Base-by-base conservation (phyloP, 2,113 vertebrate species). In the Onychostruthus taczanowskii region DNA sequence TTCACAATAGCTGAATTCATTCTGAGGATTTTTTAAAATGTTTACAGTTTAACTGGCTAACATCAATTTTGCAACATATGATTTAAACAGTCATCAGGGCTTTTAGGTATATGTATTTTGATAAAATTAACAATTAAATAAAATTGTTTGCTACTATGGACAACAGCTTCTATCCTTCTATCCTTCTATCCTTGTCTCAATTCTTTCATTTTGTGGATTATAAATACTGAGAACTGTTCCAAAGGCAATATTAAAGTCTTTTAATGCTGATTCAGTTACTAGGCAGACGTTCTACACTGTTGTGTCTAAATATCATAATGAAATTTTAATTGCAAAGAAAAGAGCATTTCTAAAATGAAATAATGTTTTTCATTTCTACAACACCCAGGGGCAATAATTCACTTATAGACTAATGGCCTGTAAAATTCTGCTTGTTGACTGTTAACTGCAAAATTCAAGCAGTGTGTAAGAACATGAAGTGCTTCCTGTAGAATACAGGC, bases 251-350 rank as follows among this genome's bases (percentile, higher is more conserved):
- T 94, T 66, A 73, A 79, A 87, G 4, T 64, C 39, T 83, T 89
- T 94, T 87, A 92, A 89, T 30, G 21, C n/a, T 72, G 70, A 91
- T 94, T 28, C 47, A 68, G 59, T 93, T 88, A 90, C 61, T 44
- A 95, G 33, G 75, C 72, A 76, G n/a, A 53, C 47, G 62, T 61
- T 39, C 79, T 80, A 87, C 84, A 91, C 23, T n/a, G 43, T 63
- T 87, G 35, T 83, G 61, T n/a, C 82, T 90, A 87, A 88, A 88
- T 73, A 90, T 61, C 61, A 82, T 75, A 86, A 94, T 91, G 85
- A 87, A 94, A 77, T 89, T 82, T 93, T 93, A 95, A 96, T 93
- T 95, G 74, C 41, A 74, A 59, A 74, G 59, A 77, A 95, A 94
- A 94, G 46, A 92, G 4, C 52, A 93, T 92, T 95, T 95, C 50